Percentiles rank a stretch among this genome's conserved stretches.
phyloP scores from a whole-genome alignment of 2,113 vertebrate species.

The Grallaria varia region DNA sequence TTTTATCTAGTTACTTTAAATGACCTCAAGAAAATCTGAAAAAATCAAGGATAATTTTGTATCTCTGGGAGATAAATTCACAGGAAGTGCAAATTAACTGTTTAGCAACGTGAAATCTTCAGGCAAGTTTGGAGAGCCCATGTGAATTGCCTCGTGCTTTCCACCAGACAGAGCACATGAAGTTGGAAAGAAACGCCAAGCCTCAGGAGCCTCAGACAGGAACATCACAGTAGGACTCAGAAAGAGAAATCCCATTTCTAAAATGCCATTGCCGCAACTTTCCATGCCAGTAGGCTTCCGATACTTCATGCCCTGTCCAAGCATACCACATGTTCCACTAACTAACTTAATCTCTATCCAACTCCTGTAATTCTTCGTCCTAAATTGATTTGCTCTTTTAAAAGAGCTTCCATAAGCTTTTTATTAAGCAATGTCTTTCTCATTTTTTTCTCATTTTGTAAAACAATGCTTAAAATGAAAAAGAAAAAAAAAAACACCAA shows the following conservation, averaged over 20 bases:
- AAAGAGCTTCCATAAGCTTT: not conserved
- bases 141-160: not conserved
- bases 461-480: not conserved
- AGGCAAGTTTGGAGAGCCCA: not conserved
- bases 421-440: not conserved
- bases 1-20: not conserved
- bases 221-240: not conserved
- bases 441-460: not conserved
- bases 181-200: not conserved
- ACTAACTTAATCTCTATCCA: not conserved
- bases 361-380: not conserved
- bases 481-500: not conserved
- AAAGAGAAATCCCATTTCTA: not conserved
- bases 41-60: not conserved
- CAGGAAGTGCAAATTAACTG: not conserved
- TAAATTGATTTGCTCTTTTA: not conserved
- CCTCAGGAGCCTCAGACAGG: not conserved
- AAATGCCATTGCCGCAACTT: not conserved
- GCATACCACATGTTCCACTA: accelerated
- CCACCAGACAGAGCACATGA: not conserved
- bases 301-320: not conserved
- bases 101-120: not conserved
- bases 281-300: not conserved
- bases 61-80: not conserved
- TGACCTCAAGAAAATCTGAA: not conserved